Base-by-base conservation (phyloP, 2,113 vertebrate genomes). In the Ophiodon elongatus region DNA sequence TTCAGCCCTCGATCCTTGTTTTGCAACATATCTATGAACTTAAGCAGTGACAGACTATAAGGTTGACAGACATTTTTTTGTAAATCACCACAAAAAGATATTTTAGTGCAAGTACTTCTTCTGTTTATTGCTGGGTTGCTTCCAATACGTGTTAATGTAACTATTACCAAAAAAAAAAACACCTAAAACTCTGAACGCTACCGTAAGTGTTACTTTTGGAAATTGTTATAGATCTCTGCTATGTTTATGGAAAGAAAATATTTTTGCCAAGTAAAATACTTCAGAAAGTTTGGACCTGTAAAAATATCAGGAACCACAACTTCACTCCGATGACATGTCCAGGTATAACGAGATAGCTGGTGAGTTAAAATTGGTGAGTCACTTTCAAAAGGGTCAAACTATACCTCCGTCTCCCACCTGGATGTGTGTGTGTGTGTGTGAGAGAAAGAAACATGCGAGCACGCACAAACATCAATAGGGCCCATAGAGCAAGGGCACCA, bases 401-500 rank as follows among this genome's bases (percentile, higher is more conserved):
- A 21, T 47, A 47, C 14, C 45, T 47, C 45, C 45, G 15, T 47
- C 45, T 47, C 15, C 23, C 50, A 54, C 50, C 50, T n/a, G 50
- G 50, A n/a, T 65, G 33, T 73, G 84, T 29, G 25, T 59, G 56
- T 59, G 10, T 25, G 56, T 27, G 56, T 57, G 56, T 29, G 57
- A 1, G 52, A 11, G 52, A 11, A 10, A 10, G 52, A n/a, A 2
- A 21, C 17, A 50, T 50, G 47, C 19, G 19, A 50, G n/a, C n/a
- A n/a, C n/a, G n/a, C 45, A 50, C 15, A 50, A 4, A 19, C 45
- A 50, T 50, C 17, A 50, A 21, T 21, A 19, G 21, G 47, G 47
- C 47, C 13, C 17, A 21, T 7, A 8, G 11, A 50, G 21, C 21
- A 54, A n/a, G 50, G 2, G 9, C 52, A 54, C 21, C 47, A 50